Conservation (phyloP, 2,797 vertebrate species). For the Sebastes dallii region DNA sequence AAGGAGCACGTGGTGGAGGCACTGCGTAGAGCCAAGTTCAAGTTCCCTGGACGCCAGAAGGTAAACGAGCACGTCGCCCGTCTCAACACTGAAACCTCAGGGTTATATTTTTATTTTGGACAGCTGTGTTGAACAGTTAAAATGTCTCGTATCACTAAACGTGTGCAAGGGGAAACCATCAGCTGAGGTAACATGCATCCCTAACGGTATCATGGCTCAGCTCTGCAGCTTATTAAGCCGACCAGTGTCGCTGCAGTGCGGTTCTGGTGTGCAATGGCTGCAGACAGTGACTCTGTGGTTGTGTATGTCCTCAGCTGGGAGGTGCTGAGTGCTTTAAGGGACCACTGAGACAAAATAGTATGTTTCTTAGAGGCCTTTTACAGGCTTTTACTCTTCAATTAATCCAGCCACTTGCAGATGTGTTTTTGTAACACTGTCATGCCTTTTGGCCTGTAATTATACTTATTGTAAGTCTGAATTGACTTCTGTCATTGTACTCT, state of each 20-base stretch:
- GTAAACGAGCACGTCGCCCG: constrained; percentile 56
- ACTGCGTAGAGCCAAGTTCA: constrained; percentile 93
- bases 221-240: constrained; percentile 86
- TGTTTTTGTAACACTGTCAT: not conserved
- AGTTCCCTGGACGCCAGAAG: constrained; percentile 95
- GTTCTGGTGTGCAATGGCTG: constrained; percentile 81
- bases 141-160: not conserved
- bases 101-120: not conserved
- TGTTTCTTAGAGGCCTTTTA: rapidly evolving
- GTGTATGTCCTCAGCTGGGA: constrained; percentile 85
- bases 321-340: constrained; percentile 84
- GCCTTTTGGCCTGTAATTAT: not conserved
- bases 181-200: not conserved
- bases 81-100: rapidly evolving
- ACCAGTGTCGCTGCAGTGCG: constrained; percentile 67
- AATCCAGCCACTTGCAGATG: not conserved
- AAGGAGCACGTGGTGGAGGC: constrained; percentile 95
- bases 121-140: not conserved
- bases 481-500: not conserved
- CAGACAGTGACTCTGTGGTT: constrained; percentile 86
- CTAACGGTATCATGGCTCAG: rapidly evolving
- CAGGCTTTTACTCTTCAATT: not conserved
- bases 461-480: not conserved
- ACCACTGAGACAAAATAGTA: constrained; percentile 83
- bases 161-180: not conserved